phyloP scores from a whole-genome alignment of 2,888 invertebrate species.

The Oeneis ivallda region DNA sequence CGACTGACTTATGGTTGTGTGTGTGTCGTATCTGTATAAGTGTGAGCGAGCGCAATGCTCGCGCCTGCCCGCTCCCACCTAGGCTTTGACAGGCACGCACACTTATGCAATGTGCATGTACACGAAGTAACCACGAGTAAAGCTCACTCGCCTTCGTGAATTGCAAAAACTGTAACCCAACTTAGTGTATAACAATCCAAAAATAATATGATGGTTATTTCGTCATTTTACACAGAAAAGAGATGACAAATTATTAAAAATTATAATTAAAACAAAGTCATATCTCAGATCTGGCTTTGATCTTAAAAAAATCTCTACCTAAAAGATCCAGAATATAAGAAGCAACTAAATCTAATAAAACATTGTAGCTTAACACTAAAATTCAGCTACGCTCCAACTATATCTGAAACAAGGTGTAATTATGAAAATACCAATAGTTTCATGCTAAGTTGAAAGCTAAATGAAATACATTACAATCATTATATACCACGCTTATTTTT shows the following conservation, averaged over 20 bases:
- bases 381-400: conserved; percentile 11
- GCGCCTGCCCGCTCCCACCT: too few relatives aligned
- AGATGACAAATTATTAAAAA: neutral
- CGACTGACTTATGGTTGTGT: too few relatives aligned
- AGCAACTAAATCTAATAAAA: conserved; percentile 3
- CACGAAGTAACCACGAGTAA: too few relatives aligned
- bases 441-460: neutral
- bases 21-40: too few relatives aligned
- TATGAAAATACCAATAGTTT: neutral
- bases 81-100: too few relatives aligned
- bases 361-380: conserved; percentile 9
- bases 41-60: too few relatives aligned
- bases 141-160: too few relatives aligned
- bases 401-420: conserved; percentile 17
- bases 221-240: neutral
- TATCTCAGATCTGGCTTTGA: conserved; percentile 7
- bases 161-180: too few relatives aligned
- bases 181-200: too few relatives aligned
- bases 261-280: neutral
- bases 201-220: neutral
- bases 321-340: conserved; percentile 1
- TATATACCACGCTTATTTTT: too few relatives aligned
- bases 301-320: conserved; percentile 1
- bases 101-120: too few relatives aligned
- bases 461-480: too few relatives aligned